Evolutionary conservation across 2,113 vertebrate genomes (phyloP), one percentile per base, ranked within the genome.

Genomic region (Crotalus viridis): DNA sequence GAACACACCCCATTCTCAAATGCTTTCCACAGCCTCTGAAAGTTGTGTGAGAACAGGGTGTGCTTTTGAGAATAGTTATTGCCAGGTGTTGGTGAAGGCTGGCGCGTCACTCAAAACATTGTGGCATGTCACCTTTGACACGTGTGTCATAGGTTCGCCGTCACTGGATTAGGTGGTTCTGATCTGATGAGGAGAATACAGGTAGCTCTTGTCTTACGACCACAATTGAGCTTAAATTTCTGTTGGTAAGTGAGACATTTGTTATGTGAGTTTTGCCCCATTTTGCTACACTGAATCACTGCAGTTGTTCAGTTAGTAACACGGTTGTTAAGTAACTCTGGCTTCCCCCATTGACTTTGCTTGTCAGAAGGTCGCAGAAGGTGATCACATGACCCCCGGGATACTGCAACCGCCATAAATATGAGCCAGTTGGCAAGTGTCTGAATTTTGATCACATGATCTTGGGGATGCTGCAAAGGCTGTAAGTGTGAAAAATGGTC

Each of bases 111-210:
- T 3, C 59, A 26, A 26, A 61, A 61, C 1, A 24, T 64, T 64
- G 61, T 10, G 26, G 61, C 26, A 2, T 69, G 28, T 69, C 61
- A 69, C 10, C 61, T n/a, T 69, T n/a, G 61, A 69, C 28, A 69
- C 1, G 10, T 0, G 1, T n/a, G 10, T 64, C 61, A n/a, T n/a
- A 64, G 61, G 26, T n/a, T 64, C 9, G 4, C 61, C 10, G 0
- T 28, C 26, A 15, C 28, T 69, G 12, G 33, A 19, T 81, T 39
- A 19, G 33, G n/a, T 19, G 5, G 15, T 39, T 81, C 15, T 81
- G 69, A 39, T 81, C 33, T 39, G 69, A 81, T 19, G 69, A 17
- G n/a, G 64, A 74, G 13, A 87, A 12, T 87, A 26, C 2, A 0
- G 28, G 28, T 69, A 69, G 28, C n/a, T 28, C 61, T 69, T 5